These are phyloP conservation scores for Enteromius anoplus DNA, from an alignment of 2,797 vertebrate species.

Conservation along the genomic window DNA sequence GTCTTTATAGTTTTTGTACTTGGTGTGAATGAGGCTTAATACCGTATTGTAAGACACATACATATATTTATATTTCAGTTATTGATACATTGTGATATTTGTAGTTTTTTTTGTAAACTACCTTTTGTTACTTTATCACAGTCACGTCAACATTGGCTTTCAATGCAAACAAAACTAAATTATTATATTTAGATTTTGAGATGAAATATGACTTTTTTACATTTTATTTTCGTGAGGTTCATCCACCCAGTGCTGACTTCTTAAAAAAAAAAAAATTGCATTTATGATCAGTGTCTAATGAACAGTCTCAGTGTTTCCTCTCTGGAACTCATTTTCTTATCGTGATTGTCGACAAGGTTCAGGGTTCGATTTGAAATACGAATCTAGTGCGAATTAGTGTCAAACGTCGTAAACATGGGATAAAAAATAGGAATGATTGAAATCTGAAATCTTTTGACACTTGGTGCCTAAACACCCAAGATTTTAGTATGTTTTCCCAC, in stretches of 20 bases:
- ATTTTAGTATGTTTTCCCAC: conserved; percentile 11
- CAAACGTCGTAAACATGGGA: neutral
- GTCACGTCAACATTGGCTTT: neutral
- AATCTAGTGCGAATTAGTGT: conserved; percentile 23
- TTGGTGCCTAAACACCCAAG: conserved; percentile 23
- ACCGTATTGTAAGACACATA: too few relatives aligned
- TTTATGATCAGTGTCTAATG: conserved; percentile 37
- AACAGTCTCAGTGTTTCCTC: conserved; percentile 20
- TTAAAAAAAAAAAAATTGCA: neutral
- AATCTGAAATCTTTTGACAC: conserved; percentile 12
- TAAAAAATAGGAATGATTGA: neutral
- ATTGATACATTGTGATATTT: too few relatives aligned
- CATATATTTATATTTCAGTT: too few relatives aligned
- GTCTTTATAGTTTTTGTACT: too few relatives aligned
- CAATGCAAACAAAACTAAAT: conserved; percentile 9
- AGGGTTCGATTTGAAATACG: neutral
- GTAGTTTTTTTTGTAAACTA: too few relatives aligned
- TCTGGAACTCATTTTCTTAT: conserved; percentile 19
- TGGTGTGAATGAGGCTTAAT: too few relatives aligned
- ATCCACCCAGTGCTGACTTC: conserved; percentile 8
- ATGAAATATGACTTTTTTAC: neutral
- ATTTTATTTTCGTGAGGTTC: neutral
- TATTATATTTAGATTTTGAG: neutral
- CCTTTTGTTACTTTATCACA: too few relatives aligned
- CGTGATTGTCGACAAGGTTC: conserved; percentile 34